Conservation (phyloP, 2,888 invertebrate species). For the Epinotia brunnichana region DNA sequence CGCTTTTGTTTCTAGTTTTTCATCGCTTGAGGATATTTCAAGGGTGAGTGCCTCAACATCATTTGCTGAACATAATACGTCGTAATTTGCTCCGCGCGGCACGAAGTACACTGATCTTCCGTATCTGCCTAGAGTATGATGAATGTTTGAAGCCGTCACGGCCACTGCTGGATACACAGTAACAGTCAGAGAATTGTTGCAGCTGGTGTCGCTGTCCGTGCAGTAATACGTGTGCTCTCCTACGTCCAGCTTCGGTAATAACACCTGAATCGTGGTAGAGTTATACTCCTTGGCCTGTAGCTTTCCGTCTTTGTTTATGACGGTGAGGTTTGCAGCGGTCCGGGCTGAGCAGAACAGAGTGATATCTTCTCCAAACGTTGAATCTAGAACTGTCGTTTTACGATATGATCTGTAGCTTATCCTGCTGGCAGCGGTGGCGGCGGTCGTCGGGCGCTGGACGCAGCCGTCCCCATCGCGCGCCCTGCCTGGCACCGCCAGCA, state of each 20-base stretch:
- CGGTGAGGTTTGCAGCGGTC: neutral
- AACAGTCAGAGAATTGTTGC: neutral
- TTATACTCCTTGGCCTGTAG: neutral
- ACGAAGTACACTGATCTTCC: neutral
- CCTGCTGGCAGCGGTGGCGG: neutral
- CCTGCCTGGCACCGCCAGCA: neutral
- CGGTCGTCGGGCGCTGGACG: neutral
- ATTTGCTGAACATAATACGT: neutral
- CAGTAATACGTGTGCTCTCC: neutral
- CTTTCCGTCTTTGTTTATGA: neutral
- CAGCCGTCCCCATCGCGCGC: neutral
- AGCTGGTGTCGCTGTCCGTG: neutral
- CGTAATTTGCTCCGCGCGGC: neutral
- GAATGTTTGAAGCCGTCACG: neutral
- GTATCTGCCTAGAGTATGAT: too few relatives aligned
- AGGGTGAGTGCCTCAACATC: neutral
- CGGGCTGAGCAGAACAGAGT: neutral
- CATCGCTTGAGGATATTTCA: too few relatives aligned
- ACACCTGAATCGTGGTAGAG: neutral
- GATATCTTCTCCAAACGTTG: neutral
- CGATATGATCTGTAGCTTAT: neutral
- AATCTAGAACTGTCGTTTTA: neutral
- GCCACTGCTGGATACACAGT: neutral
- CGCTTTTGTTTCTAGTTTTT: neutral
- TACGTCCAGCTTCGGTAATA: neutral